Evolutionary conservation across 2,888 invertebrate genomes (phyloP), one percentile per base, ranked within the genome.

Genomic region (Andrena marginata): DNA sequence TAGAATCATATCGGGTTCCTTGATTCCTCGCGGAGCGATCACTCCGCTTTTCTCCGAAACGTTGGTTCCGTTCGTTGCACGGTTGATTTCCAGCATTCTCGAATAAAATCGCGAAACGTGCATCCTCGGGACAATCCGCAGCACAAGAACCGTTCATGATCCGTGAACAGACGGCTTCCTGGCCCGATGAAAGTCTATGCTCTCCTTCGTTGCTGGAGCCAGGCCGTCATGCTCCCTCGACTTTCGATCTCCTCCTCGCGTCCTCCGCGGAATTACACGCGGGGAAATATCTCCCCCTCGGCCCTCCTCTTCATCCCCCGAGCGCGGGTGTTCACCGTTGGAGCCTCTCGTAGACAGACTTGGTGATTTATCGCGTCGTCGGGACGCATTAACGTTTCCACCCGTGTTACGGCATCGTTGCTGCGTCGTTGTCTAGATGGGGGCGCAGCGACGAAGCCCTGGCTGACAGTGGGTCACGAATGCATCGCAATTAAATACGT

Each of bases 361-460:
- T 73, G 31, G 78, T 85, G 88, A 89, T 89, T 89, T 87, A 89
- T 87, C 82, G 84, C 86, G 77, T 80, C 85, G 86, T 77, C 83
- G 84, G 62, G 78, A 87, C 77, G 86, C 85, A 88, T 88, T 88
- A 88, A 85, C 80, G 87, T 87, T 84, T 84, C 82, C 80, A 86
- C 85, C 75, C 77, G 83, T 87, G 76, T 84, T 83, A 80, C 84
- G 83, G 83, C 70, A 84, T 80, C 79, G 23, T 31, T 29, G 49
- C 33, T 13, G 23, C 33, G 75, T 65, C 29, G 73, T 65, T 60
- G 51, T 49, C 35, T 42, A 76, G 64, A 70, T 73, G 64, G 74
- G 77, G 56, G 54, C 69, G 70, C 56, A 56, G 69, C 8, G 77
- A 68, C 23, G 70, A 70, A 74, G 63, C 60, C 54, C 64, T 31